A percentile compares a stretch with the other conserved stretches of the same genome.
These are phyloP conservation scores for Chesias legatella DNA, from an alignment of 2,888 invertebrate species.

Conservation along the genomic window DNA sequence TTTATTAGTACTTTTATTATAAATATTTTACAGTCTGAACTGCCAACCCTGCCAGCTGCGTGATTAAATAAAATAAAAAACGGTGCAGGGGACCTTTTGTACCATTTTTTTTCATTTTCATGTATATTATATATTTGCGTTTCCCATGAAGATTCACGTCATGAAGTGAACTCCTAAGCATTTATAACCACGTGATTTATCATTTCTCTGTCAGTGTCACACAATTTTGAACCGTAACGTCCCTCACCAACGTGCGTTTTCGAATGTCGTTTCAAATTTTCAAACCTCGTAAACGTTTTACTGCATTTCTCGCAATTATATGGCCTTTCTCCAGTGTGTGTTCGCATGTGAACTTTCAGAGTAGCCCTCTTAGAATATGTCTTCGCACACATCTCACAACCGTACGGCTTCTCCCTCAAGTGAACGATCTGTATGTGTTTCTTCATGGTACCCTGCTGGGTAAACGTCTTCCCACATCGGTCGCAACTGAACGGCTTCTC, in stretches of 20 bases:
- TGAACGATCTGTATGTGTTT: slow-evolving; percentile 17
- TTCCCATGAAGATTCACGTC: too few relatives aligned
- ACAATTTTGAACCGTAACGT: background rate
- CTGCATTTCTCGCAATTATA: slow-evolving; percentile 9
- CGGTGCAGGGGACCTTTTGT: too few relatives aligned
- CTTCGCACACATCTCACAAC: slow-evolving; percentile 17
- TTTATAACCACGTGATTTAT: background rate
- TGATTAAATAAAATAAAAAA: too few relatives aligned
- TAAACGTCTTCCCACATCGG: slow-evolving; percentile 13
- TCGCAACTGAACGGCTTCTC: slow-evolving; percentile 13
- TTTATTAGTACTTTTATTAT: too few relatives aligned
- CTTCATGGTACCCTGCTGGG: slow-evolving; percentile 17
- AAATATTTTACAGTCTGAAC: too few relatives aligned
- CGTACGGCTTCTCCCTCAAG: slow-evolving; percentile 10
- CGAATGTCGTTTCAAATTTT: slow-evolving; percentile 13
- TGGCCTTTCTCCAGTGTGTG: slow-evolving; percentile 16
- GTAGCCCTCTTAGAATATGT: slow-evolving; percentile 12
- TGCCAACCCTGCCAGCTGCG: too few relatives aligned
- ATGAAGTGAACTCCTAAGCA: too few relatives aligned
- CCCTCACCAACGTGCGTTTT: slow-evolving; percentile 8
- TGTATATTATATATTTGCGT: too few relatives aligned
- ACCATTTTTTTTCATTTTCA: too few relatives aligned
- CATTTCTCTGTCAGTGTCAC: background rate
- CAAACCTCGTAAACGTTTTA: slow-evolving; percentile 8
- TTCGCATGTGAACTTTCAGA: slow-evolving; percentile 8